Base-by-base conservation (phyloP, 2,888 invertebrate genomes). In the Monopis laevigella region DNA sequence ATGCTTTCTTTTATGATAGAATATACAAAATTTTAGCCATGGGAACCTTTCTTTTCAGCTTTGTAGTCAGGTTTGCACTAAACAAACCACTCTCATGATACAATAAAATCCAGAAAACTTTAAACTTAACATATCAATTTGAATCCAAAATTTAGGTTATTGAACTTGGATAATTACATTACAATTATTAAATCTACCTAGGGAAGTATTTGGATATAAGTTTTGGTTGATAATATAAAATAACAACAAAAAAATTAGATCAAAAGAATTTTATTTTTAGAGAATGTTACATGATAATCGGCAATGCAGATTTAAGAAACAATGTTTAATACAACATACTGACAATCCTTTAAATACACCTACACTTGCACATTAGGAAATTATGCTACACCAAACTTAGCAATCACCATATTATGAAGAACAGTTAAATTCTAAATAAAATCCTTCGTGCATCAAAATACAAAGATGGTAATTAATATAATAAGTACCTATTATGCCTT, bases 231-330 rank as follows among this genome's bases (percentile, higher is more conserved):
- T 39, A 41, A 5, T 17, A 42, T 43, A 45, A 46, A 27, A 48
- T 45, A 43, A 42, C 40, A 41, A 41, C 48, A 45, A 45, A 48
- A 46, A 10, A 0, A 40, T 21, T 49, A 80, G 82, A 81, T 80
- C 80, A 81, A 82, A 82, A 81, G 78, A 81, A 81, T 77, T 82
- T 82, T 81, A 80, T 77, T 80, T 77, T 73, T 74, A 77, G 43
- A 43, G 43, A 43, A 43, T 40, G 41, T 43, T 43, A 43, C 40
- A 43, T 43, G 38, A 40, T 39, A 73, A 75, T 77, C 78, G 77
- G 78, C 78, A 78, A 78, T 80, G 78, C 77, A 78, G 70, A 80
- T 27, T 68, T 62, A 65, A 77, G 67, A 73, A 77, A 77, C 69
- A 62, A 75, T 74, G 60, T 69, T 64, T 58, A 70, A 70, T 74